These are phyloP conservation scores for Osmoderma eremita DNA, from an alignment of 2,888 invertebrate genomes.

Conservation along the genomic window DNA sequence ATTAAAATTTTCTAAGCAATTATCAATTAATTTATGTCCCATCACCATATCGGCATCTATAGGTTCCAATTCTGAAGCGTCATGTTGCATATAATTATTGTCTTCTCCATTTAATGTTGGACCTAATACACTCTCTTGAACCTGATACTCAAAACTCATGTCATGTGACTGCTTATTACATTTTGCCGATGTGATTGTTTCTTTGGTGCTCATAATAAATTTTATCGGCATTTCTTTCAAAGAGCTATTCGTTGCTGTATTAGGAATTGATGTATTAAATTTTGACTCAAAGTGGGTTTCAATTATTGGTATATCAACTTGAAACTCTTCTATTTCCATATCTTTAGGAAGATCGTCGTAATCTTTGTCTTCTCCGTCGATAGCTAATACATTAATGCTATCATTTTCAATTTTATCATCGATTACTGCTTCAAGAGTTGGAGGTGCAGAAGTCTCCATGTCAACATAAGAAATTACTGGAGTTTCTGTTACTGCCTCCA, in stretches of 20 bases:
- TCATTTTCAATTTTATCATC: too few species aligned
- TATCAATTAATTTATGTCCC: background rate
- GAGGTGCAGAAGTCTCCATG: too few species aligned
- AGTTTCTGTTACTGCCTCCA: background rate
- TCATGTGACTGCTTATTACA: too few species aligned
- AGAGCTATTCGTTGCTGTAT: background rate
- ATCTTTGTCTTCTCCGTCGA: conserved; percentile 11
- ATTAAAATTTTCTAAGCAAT: background rate
- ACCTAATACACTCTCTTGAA: too few species aligned
- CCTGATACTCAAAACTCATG: too few species aligned
- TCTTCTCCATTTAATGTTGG: too few species aligned
- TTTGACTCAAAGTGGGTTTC: conserved; percentile 18
- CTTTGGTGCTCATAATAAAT: too few species aligned
- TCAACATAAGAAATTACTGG: too few species aligned
- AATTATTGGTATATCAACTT: conserved; percentile 27
- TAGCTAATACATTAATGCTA: background rate
- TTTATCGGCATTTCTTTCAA: background rate
- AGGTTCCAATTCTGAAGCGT: background rate
- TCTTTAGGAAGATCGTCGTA: conserved; percentile 28
- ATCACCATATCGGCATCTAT: background rate
- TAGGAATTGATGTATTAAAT: conserved; percentile 16
- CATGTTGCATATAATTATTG: background rate
- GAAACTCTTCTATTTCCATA: conserved; percentile 38
- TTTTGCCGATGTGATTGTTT: too few species aligned
- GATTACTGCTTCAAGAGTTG: too few species aligned